Percentiles rank a stretch among this genome's conserved stretches.
Evolutionary conservation across 2,797 vertebrate species (phyloP).

Genomic region (Xerus rutilus): DNA sequence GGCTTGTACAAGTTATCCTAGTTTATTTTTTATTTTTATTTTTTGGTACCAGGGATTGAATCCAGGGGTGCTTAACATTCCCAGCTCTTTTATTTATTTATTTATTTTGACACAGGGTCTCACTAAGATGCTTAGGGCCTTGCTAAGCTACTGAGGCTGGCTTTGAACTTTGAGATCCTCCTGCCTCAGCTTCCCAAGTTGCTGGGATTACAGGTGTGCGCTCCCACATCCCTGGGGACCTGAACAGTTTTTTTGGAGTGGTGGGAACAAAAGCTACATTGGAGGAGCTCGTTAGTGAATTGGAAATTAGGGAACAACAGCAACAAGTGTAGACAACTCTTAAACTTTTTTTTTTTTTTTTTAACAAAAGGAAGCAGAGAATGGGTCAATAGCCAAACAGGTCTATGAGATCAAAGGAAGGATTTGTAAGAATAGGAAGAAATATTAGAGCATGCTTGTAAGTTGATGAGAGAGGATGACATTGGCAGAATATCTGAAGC

Average conservation of each 20-base stretch:
- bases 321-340: background rate
- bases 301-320: background rate
- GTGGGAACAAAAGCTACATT: background rate
- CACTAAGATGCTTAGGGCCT: too few relatives aligned
- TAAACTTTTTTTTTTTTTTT: background rate
- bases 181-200: too few relatives aligned
- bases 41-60: too few relatives aligned
- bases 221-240: too few relatives aligned
- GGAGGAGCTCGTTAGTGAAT: background rate
- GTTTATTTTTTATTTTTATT: too few relatives aligned
- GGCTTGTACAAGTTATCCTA: background rate
- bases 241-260: background rate
- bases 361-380: slow-evolving; percentile 28
- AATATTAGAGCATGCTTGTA: background rate
- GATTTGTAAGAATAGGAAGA: slow-evolving; percentile 24
- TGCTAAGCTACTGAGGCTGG: too few relatives aligned
- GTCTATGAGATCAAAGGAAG: background rate
- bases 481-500: slow-evolving; percentile 40
- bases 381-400: background rate
- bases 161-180: too few relatives aligned
- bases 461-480: background rate
- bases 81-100: too few relatives aligned
- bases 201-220: background rate
- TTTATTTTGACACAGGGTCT: too few relatives aligned
- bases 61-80: too few relatives aligned